Conservation (phyloP, 2,888 invertebrate species). For the Tineola bisselliella region DNA sequence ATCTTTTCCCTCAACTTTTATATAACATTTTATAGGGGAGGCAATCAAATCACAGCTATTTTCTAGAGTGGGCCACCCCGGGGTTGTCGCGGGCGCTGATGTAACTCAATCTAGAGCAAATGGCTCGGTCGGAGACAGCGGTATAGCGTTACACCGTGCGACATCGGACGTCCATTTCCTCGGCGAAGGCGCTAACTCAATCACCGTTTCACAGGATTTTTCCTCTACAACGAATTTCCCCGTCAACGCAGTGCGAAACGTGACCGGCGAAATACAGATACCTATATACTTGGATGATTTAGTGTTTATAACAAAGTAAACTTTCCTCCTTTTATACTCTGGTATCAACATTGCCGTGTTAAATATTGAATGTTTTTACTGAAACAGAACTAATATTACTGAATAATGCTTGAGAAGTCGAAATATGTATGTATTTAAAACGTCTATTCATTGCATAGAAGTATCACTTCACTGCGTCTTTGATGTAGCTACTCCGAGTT, state of each 20-base stretch:
- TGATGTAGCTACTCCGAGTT: background rate
- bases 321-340: background rate
- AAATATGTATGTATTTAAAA: too few relatives aligned
- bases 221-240: constrained; percentile 19
- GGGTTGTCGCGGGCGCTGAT: constrained; percentile 1
- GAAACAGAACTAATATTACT: too few relatives aligned
- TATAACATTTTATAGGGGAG: constrained; percentile 8
- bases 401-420: too few relatives aligned
- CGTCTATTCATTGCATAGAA: too few relatives aligned
- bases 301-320: background rate
- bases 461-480: background rate
- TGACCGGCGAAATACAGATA: background rate
- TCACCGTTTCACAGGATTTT: constrained; percentile 45
- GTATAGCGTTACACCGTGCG: constrained; percentile 42
- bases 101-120: constrained; percentile 47
- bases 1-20: background rate
- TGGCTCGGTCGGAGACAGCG: constrained; percentile 33
- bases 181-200: constrained; percentile 49
- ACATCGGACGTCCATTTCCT: constrained; percentile 47
- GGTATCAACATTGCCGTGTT: too few relatives aligned
- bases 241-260: constrained; percentile 1
- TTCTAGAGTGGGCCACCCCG: background rate
- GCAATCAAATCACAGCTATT: constrained; percentile 12
- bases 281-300: background rate
- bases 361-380: too few relatives aligned